phyloP scores from a whole-genome alignment of 1,140 invertebrate genomes.

The Zaprionus taronus region DNA sequence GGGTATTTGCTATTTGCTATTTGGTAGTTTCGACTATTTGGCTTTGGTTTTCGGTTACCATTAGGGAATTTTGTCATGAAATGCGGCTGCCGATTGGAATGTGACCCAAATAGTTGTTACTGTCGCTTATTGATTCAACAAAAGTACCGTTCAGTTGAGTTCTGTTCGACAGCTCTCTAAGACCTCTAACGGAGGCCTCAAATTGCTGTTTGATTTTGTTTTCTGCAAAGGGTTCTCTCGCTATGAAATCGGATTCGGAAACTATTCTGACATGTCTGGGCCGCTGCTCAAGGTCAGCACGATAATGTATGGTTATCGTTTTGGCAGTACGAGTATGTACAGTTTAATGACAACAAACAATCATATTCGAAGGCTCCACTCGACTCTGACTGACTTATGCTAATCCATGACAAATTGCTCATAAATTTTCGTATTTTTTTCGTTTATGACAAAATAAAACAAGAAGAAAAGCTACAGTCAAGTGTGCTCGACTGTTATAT shows the following conservation, averaged over 20 bases:
- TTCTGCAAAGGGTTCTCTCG: conserved; percentile 58
- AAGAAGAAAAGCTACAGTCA: not conserved
- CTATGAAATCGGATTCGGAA: not conserved
- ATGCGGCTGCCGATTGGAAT: conserved; percentile 71
- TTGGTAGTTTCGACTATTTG: conserved; percentile 37
- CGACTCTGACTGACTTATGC: conserved; percentile 31
- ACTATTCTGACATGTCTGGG: conserved; percentile 19
- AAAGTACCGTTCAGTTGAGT: conserved; percentile 56
- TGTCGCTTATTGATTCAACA: conserved; percentile 84
- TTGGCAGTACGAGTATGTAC: conserved; percentile 31
- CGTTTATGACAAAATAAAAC: not conserved
- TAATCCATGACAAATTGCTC: conserved; percentile 42
- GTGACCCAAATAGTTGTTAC: conserved; percentile 78
- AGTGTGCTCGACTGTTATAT: too few species aligned
- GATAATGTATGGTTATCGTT: conserved; percentile 21
- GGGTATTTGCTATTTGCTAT: conserved; percentile 26
- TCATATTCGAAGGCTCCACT: conserved; percentile 2
- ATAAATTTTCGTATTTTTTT: conserved; percentile 40
- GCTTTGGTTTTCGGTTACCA: conserved; percentile 65
- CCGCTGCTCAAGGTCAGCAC: conserved; percentile 59
- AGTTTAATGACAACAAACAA: conserved; percentile 38
- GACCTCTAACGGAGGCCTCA: conserved; percentile 35
- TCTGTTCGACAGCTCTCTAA: conserved; percentile 70
- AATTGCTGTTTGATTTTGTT: conserved; percentile 80
- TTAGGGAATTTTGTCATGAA: conserved; percentile 83